Conservation (phyloP, 2,113 vertebrate species). For the Xiphias gladius region DNA sequence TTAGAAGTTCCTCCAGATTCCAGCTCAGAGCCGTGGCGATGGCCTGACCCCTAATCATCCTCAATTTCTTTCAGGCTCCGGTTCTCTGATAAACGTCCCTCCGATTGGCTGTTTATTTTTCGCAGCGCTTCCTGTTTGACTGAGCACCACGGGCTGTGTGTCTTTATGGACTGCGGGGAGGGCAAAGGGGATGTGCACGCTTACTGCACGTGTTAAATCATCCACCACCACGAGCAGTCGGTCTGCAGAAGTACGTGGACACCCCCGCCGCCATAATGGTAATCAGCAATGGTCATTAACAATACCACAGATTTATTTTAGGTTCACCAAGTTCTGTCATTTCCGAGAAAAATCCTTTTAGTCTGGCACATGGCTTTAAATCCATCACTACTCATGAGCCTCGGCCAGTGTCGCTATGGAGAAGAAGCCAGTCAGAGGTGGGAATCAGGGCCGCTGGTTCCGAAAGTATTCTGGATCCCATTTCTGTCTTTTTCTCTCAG, state of each 20-base stretch:
- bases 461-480: too few species aligned
- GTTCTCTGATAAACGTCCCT: conserved; percentile 41
- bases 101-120: conserved; percentile 73
- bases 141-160: conserved; percentile 45
- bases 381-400: too few species aligned
- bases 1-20: conserved; percentile 66
- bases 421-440: too few species aligned
- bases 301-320: neutral
- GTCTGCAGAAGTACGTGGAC: neutral
- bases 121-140: conserved; percentile 71
- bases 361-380: too few species aligned
- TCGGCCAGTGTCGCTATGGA: too few species aligned
- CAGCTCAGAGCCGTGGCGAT: conserved; percentile 34
- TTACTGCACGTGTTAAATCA: conserved; percentile 46
- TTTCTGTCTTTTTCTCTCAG: too few species aligned
- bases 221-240: conserved; percentile 22
- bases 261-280: neutral
- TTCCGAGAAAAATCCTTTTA: too few species aligned
- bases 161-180: conserved; percentile 50
- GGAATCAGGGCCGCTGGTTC: too few species aligned
- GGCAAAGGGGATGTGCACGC: conserved; percentile 50
- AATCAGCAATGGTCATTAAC: neutral
- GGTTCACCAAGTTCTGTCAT: neutral
- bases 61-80: conserved; percentile 53
- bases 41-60: conserved; percentile 78